phyloP scores from a whole-genome alignment of 2,113 vertebrate species.

The Hirundichthys speculiger region DNA sequence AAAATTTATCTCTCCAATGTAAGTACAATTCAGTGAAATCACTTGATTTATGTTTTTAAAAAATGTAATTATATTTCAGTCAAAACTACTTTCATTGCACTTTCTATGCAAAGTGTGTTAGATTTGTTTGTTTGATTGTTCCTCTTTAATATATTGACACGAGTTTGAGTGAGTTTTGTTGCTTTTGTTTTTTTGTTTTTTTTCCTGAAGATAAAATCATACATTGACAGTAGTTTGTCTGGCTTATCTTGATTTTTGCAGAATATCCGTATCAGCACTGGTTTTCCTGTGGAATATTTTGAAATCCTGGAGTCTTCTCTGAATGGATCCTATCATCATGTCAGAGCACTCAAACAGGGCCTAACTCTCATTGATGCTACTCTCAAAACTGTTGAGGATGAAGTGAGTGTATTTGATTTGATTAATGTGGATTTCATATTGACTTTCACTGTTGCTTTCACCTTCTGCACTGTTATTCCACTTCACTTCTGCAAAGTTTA shows the following conservation, averaged over 20 bases:
- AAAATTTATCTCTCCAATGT: constrained; percentile 93
- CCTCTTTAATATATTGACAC: no score
- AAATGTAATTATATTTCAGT: not conserved
- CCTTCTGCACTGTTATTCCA: not conserved
- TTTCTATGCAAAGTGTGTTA: no score
- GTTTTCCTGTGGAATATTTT: constrained; percentile 86
- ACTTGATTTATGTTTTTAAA: not conserved
- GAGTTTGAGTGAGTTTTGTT: not conserved
- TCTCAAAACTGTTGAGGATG: constrained; percentile 87
- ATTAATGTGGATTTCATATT: not conserved
- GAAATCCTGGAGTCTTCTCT: constrained; percentile 86
- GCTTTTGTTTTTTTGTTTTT: not conserved
- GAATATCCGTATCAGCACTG: constrained; percentile 87
- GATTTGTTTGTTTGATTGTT: no score
- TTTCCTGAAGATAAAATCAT: not conserved
- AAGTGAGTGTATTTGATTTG: constrained; percentile 81
- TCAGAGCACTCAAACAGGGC: constrained; percentile 84
- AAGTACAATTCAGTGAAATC: constrained; percentile 70
- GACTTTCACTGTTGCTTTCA: constrained; percentile 5
- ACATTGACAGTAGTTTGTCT: no score
- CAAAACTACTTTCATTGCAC: no score
- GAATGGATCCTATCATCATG: constrained; percentile 90
- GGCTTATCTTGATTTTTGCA: constrained; percentile 65
- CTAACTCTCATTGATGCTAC: constrained; percentile 85
- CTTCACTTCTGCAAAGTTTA: not conserved